Base-by-base conservation (phyloP, 1,140 invertebrate species). In the Drosophila pachea region DNA sequence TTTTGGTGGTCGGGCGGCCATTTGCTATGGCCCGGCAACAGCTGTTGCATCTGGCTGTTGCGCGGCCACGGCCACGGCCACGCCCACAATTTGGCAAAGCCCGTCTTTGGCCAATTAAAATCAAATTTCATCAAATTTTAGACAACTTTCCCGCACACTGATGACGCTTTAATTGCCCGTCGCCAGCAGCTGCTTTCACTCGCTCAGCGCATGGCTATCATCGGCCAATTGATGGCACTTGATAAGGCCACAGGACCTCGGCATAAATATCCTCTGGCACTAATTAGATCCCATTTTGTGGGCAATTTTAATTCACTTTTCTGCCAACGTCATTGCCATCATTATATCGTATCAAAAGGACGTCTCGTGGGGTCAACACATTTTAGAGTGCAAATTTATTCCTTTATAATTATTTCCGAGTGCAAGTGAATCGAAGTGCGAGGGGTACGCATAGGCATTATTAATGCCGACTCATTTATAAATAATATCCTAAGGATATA, bases 91-190 rank as follows among this genome's bases (percentile, higher is more conserved):
- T 52, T 42, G 66, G 48, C 68, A 68, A 59, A 42, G 6, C 61
- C 43, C 65, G 68, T 69, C 72, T 79, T 79, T 69, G 73, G 50
- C 73, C 79, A 84, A 84, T 84, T 84, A 84, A 84, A 84, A 84
- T 81, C 79, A 86, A 84, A 84, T 84, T 84, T 84, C 61, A 76
- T 76, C 71, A 69, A 60, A 60, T 69, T 61, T 68, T 59, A 47
- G 59, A 65, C 76, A 78, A 76, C 55, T 68, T 60, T 68, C 29
- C 78, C 73, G 48, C 53, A 16, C 60, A 52, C 81, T 84, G 79
- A 84, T 84, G 79, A 84, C 79, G 86, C 65, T 84, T 84, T 84
- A 84, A 84, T 84, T 86, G 73, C 42, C 40, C 54, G 33, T 40
- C 53, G 43, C 31, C 29, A 42, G 38, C 79, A 83, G 79, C 79